Evolutionary conservation across 2,113 vertebrate genomes (phyloP).

Genomic region (Cathartes aura): DNA sequence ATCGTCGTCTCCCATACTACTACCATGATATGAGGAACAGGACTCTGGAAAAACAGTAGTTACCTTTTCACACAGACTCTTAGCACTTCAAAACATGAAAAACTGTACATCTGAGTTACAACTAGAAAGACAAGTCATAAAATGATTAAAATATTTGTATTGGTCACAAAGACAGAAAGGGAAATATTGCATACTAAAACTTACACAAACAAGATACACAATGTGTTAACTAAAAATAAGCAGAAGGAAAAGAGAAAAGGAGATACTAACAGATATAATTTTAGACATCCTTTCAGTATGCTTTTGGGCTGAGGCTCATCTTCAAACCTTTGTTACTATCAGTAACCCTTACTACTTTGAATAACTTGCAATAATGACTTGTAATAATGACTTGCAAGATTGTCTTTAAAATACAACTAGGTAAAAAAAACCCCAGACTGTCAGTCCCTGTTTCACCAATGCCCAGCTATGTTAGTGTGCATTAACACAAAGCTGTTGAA

Average conservation of each 20-base stretch:
- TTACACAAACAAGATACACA: constrained; percentile 1
- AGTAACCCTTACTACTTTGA: not conserved
- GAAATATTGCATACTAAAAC: not conserved
- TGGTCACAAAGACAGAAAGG: constrained; percentile 6
- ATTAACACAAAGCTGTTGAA: not conserved
- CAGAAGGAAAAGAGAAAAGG: constrained; percentile 35
- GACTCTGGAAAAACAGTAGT: constrained; percentile 45
- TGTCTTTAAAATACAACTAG: not conserved
- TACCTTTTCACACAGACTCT: not conserved
- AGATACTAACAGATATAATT: constrained; percentile 52
- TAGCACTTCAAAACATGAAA: not conserved
- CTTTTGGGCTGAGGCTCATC: not conserved
- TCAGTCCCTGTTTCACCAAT: not conserved
- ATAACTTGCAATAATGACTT: not conserved
- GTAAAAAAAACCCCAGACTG: not conserved
- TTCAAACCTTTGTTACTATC: not conserved
- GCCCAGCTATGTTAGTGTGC: not conserved
- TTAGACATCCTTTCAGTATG: not conserved
- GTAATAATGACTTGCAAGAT: not conserved
- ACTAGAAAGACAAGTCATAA: not conserved
- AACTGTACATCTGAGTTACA: not conserved
- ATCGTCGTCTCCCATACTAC: constrained; percentile 54
- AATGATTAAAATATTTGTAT: not conserved
- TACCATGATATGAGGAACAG: constrained; percentile 60
- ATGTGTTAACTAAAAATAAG: constrained; percentile 25